Percentiles rank a stretch among this genome's conserved stretches.
phyloP scores from a whole-genome alignment of 1,140 invertebrate species.

The Dysdera silvatica region DNA sequence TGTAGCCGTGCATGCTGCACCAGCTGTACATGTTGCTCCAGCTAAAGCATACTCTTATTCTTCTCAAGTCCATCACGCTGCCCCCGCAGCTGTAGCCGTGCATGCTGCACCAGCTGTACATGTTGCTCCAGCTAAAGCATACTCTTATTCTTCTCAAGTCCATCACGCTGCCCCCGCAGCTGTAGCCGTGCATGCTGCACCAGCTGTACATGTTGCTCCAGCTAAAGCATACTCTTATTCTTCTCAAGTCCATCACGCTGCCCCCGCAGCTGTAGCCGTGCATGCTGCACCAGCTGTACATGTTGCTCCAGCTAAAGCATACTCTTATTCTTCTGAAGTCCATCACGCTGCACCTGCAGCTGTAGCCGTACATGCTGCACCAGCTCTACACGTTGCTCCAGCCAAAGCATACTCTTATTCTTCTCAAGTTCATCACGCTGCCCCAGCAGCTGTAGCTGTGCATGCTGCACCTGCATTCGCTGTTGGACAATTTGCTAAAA shows the following conservation, averaged over 20 bases:
- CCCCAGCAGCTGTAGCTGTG: background rate
- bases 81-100: too few relatives aligned
- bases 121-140: background rate
- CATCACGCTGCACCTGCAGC: slow-evolving; percentile 2
- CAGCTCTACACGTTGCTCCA: background rate
- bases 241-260: slow-evolving; percentile 4
- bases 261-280: background rate
- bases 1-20: too few relatives aligned
- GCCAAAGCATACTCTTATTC: slow-evolving; percentile 14
- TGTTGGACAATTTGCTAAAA: slow-evolving; percentile 15
- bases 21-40: too few relatives aligned
- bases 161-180: background rate
- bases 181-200: too few relatives aligned
- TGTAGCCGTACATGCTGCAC: background rate
- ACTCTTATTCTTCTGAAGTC: slow-evolving; percentile 6
- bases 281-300: slow-evolving; percentile 2
- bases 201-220: too few relatives aligned
- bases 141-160: slow-evolving; percentile 11
- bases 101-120: background rate
- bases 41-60: too few relatives aligned
- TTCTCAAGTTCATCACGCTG: slow-evolving; percentile 5
- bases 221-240: background rate
- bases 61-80: too few relatives aligned
- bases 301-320: background rate
- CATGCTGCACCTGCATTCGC: slow-evolving; percentile 1